These are phyloP conservation scores for Sebastes taczanowskii DNA, from an alignment of 2,797 vertebrate species.

Conservation along the genomic window DNA sequence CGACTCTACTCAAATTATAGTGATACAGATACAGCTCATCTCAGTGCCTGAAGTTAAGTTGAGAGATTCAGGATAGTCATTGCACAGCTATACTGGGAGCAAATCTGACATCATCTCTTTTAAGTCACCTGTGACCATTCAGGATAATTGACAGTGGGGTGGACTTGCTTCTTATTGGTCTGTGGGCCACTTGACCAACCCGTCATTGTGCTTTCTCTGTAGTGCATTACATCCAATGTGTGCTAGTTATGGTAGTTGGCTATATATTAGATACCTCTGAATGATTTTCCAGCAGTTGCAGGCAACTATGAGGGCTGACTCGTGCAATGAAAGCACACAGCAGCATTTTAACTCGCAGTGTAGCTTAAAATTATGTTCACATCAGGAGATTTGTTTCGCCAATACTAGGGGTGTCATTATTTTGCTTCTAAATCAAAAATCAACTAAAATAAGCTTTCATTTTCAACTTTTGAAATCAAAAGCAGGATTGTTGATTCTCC, in stretches of 20 bases:
- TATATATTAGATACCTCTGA: not conserved
- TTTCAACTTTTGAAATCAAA: too few species aligned
- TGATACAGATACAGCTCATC: not conserved
- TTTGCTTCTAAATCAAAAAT: too few species aligned
- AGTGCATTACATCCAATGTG: not conserved
- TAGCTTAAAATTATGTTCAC: not conserved
- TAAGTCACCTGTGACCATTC: not conserved
- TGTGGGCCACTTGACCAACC: not conserved
- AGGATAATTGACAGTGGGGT: not conserved
- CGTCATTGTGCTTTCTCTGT: not conserved
- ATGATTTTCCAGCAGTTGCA: not conserved
- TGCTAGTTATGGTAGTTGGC: not conserved
- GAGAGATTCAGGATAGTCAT: not conserved
- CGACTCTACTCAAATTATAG: not conserved
- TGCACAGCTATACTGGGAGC: not conserved
- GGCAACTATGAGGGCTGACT: not conserved
- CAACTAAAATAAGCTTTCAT: too few species aligned
- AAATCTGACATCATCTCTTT: not conserved
- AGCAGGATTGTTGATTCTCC: too few species aligned
- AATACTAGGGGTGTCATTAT: not conserved
- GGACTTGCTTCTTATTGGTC: not conserved
- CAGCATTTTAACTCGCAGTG: not conserved
- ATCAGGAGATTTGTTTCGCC: not conserved
- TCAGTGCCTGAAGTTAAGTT: not conserved
- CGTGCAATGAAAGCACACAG: not conserved